Percentiles rank a stretch among this genome's conserved stretches.
Evolutionary conservation across 2,797 vertebrate genomes (phyloP).

Genomic region (Lepus oiostolus): DNA sequence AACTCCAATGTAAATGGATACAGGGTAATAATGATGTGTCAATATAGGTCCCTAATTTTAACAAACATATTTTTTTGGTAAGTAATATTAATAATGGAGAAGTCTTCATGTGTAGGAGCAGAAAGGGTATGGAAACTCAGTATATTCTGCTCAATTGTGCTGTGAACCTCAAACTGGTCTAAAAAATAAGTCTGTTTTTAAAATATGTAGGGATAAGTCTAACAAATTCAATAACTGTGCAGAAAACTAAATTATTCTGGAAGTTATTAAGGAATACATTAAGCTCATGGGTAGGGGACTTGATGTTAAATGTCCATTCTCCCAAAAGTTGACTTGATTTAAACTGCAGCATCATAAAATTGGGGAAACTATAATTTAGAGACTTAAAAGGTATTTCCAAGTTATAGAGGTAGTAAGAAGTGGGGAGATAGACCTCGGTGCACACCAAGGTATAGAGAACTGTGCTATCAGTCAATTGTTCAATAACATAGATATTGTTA

Average conservation of each 20-base stretch:
- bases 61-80: neutral
- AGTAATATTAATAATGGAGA: fast-evolving
- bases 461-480: neutral
- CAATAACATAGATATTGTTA: neutral
- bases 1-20: neutral
- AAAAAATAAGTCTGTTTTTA: neutral
- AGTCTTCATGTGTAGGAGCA: neutral
- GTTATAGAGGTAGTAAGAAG: neutral
- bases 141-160: neutral
- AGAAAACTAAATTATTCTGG: neutral
- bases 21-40: neutral
- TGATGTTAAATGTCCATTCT: neutral
- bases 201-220: neutral
- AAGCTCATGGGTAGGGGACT: neutral
- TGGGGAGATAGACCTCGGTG: neutral
- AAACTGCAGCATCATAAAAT: neutral
- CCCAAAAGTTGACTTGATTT: neutral
- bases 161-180: neutral
- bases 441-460: neutral
- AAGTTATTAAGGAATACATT: neutral
- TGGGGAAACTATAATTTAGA: neutral
- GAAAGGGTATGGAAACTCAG: neutral
- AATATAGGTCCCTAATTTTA: neutral
- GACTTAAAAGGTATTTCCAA: neutral
- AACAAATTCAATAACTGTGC: neutral